Evolutionary conservation across 2,113 vertebrate genomes (phyloP), one percentile per base, ranked within the genome.

Genomic region (Ellobius talpinus): DNA sequence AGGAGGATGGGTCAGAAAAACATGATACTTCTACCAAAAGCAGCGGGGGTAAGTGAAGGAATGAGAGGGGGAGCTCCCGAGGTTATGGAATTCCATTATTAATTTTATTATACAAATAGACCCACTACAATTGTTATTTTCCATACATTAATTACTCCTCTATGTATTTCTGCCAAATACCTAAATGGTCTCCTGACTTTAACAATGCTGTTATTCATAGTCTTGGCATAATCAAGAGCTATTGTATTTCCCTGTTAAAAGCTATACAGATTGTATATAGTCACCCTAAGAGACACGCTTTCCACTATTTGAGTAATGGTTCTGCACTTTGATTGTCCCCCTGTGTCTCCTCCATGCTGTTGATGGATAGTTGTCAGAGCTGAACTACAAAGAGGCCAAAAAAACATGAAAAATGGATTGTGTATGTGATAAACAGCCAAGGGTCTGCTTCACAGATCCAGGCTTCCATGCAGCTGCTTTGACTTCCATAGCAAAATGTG

Each of bases 401-500:
- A 95, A 94, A 86, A 72, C 91, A 87, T 77, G 88, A 96, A 90
- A 85, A 87, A 96, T 74, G 85, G 33, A 91, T 93, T 31, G 61
- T 2, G 1, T 45, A 42, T 39, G 45, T 52, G 81, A 81, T 85
- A 91, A 93, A 88, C 88, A 95, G 61, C 5, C 45, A 84, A 63
- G 68, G 73, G 79, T 97, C 95, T 97, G 87, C 61, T 92, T 89
- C 31, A 66, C 89, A 95, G 70, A 90, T 52, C 33, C 68, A 45
- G n/a, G 63, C 87, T 89, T 61, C 87, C 89, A 93, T 85, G 77
- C 76, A 78, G 70, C 93, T 96, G 26, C 76, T 87, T 96, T 96
- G 39, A 97, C 95, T 96, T 97, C 94, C 94, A 93, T 92, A 96
- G 91, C 72, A 95, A 97, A 95, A 86, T 81, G 92, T 82, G 21